These are phyloP conservation scores for Amphipoea oculea DNA, from an alignment of 2,888 invertebrate species.

Conservation along the genomic window DNA sequence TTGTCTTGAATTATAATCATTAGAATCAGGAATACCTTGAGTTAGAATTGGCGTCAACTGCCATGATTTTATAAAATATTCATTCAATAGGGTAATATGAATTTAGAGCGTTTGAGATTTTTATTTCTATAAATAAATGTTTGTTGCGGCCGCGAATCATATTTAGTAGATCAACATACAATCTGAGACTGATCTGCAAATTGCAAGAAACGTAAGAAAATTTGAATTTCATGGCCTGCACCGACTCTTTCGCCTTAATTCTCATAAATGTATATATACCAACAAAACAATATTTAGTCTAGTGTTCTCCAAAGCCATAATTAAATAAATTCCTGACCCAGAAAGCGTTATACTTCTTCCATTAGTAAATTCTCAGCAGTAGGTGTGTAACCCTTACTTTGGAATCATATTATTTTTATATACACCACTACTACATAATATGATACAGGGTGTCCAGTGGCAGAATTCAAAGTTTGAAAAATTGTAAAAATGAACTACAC, in stretches of 20 bases:
- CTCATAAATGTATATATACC: not conserved
- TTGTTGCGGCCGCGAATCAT: not conserved
- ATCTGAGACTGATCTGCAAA: not conserved
- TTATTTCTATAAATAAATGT: not conserved
- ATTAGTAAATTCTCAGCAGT: not conserved
- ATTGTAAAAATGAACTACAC: too few relatives aligned
- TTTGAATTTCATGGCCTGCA: too few relatives aligned
- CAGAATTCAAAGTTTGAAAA: too few relatives aligned
- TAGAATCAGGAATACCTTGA: too few relatives aligned
- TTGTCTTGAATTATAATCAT: not conserved
- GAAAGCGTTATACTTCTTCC: not conserved
- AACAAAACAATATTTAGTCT: not conserved
- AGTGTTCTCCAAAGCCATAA: not conserved
- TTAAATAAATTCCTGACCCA: not conserved
- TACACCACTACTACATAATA: not conserved
- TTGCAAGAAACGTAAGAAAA: too few relatives aligned
- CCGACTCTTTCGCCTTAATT: not conserved
- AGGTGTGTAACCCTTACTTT: conserved; percentile 1
- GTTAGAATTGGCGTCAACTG: not conserved
- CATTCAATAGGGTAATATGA: not conserved
- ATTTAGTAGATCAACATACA: not conserved
- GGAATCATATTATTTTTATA: not conserved
- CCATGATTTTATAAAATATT: not conserved
- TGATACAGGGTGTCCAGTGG: not conserved
- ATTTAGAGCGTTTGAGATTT: not conserved